Conservation (phyloP, 2,888 invertebrate species). For the Choreutis nemorana region DNA sequence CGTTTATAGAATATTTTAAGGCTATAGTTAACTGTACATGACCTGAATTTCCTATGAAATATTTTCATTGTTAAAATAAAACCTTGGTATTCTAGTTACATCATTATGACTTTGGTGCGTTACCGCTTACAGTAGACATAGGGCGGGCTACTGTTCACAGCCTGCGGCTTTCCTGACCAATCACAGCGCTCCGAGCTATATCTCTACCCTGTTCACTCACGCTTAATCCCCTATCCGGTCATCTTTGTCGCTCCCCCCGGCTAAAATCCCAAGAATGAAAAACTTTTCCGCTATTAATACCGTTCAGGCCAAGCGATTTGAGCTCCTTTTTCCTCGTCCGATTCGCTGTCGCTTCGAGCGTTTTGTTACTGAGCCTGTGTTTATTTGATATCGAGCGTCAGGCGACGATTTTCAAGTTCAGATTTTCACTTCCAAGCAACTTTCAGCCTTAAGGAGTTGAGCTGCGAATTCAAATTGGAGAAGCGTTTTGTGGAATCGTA, state of each 20-base stretch:
- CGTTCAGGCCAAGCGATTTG: conserved; percentile 20
- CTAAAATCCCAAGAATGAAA: conserved; percentile 52
- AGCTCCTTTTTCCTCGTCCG: conserved; percentile 25
- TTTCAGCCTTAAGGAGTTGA: conserved; percentile 44
- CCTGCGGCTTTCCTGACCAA: conserved; percentile 68
- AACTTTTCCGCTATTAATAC: conserved; percentile 23
- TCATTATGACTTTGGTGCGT: conserved; percentile 34
- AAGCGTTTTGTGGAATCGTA: conserved; percentile 45
- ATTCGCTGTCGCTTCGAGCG: conserved; percentile 33
- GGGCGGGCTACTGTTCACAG: conserved; percentile 68
- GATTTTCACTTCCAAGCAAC: conserved; percentile 49
- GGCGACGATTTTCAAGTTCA: conserved; percentile 67
- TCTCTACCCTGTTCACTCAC: conserved; percentile 33
- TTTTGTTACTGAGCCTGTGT: conserved; percentile 35
- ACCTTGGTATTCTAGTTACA: conserved; percentile 23
- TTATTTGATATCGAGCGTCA: conserved; percentile 68
- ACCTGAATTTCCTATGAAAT: neutral
- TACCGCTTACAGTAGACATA: conserved; percentile 63
- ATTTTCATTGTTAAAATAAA: neutral
- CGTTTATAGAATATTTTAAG: neutral
- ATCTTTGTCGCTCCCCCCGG: conserved; percentile 57
- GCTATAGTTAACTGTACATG: neutral
- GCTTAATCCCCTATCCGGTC: conserved; percentile 26
- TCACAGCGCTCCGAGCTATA: conserved; percentile 66
- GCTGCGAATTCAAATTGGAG: conserved; percentile 35